Percentiles rank a stretch among this genome's conserved stretches.
Conservation (phyloP, 1,140 invertebrate species). For the Frieseomelitta varia region DNA sequence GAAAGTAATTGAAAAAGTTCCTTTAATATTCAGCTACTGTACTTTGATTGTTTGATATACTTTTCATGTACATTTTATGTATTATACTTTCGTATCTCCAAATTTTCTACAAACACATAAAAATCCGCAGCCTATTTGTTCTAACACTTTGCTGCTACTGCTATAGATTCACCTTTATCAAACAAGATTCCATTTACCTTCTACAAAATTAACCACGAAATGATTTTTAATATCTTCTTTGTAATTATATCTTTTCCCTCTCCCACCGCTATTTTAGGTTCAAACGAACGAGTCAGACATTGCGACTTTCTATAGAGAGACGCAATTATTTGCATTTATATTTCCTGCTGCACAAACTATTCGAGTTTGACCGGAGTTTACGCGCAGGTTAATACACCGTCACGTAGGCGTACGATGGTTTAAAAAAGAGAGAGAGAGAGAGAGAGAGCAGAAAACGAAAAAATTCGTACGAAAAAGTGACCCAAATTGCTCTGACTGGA, state of each 20-base stretch:
- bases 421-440: neutral
- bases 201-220: neutral
- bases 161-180: neutral
- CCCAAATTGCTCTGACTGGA: slow-evolving; percentile 1
- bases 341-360: neutral
- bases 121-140: too few relatives aligned
- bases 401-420: neutral
- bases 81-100: too few relatives aligned
- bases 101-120: too few relatives aligned
- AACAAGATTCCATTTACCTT: neutral
- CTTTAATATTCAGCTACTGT: too few relatives aligned
- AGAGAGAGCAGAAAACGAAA: neutral
- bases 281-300: neutral
- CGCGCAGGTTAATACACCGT: neutral
- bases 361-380: neutral
- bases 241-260: neutral
- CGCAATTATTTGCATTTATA: neutral
- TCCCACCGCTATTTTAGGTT: neutral
- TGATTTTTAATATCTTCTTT: neutral
- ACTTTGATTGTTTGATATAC: too few relatives aligned
- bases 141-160: too few relatives aligned
- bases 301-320: neutral
- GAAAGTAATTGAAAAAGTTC: too few relatives aligned
- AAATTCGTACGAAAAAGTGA: slow-evolving; percentile 7
- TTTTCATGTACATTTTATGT: too few relatives aligned